Evolutionary conservation across 1,140 invertebrate genomes (phyloP), one percentile per base, ranked within the genome.

Genomic region (Saccostrea echinata): DNA sequence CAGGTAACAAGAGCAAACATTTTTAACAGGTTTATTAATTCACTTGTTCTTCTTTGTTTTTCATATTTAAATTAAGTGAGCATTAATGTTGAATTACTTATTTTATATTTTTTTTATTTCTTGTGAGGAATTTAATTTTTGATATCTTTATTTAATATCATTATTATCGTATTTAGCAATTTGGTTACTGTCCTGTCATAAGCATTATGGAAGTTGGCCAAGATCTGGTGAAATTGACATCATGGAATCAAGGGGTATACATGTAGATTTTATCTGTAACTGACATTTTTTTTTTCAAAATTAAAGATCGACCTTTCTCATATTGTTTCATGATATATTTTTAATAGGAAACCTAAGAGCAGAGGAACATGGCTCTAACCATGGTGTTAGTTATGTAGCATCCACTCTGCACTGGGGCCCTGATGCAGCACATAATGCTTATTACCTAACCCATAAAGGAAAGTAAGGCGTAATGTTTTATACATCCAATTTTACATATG

Each of bases 1-100:
- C 97, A 94, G 96, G 97, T 96, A 94, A 93, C 16, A n/a, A 16
- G 21, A 21, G 21, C 4, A 61, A 61, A n/a, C 6, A 6, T 61
- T 57, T 61, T 61, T 13, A 61, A 61, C n/a, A n/a, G 6, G 55
- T 61, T 21, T 43, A 43, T 43, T 43, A 4, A 43, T 4, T 9
- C 9, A 43, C 43, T 43, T 3, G 6, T 43, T 6, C 43, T 9
- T 9, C 43, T 43, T 9, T 43, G 6, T 43, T 43, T 43, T 43
- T 43, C 43, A 43, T 8, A 0, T 43, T 43, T 6, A 43, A 43
- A 43, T 43, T 9, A 43, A 43, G 43, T 43, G 9, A 43, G 9
- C 9, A 43, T 43, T 43, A 43, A 43, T 9, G 43, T 9, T 43
- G 43, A 43, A n/a, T n/a, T 43, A 43, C 6, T 43, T 43, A 43